A percentile compares a stretch with the other conserved stretches of the same genome.
These are phyloP conservation scores for Heliopora coerulea DNA, from an alignment of 92 coral and sea anemone species.

Conservation along the genomic window DNA sequence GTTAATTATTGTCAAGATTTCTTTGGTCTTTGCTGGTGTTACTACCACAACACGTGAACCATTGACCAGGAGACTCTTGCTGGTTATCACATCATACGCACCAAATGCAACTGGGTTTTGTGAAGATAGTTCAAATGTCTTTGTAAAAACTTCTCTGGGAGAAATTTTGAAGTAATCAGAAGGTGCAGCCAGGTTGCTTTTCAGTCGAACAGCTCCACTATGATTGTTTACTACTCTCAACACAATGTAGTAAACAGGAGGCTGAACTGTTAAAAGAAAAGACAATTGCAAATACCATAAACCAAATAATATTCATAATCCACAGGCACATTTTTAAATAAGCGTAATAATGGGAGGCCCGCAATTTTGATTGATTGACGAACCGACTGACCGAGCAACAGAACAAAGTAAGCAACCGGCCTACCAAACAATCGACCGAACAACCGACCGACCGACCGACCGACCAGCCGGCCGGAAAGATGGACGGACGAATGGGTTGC, in stretches of 20 bases:
- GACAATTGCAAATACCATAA: background rate
- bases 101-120: background rate
- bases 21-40: slow-evolving; percentile 4
- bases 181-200: slow-evolving; percentile 27
- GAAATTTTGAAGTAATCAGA: slow-evolving; percentile 5
- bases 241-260: slow-evolving; percentile 13
- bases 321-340: too few species aligned
- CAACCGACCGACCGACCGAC: too few species aligned
- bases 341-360: too few species aligned
- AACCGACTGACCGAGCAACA: too few species aligned
- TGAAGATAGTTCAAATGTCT: slow-evolving; percentile 1
- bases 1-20: background rate
- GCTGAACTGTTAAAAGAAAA: background rate
- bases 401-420: too few species aligned
- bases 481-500: background rate
- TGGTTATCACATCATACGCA: slow-evolving; percentile 11
- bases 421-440: too few species aligned
- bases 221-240: slow-evolving; percentile 9
- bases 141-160: slow-evolving; percentile 3
- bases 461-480: too few species aligned
- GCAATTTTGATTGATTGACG: too few species aligned
- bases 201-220: slow-evolving; percentile 33
- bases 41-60: slow-evolving; percentile 10
- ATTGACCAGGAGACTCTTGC: slow-evolving; percentile 22
- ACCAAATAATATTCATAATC: too few species aligned